phyloP scores from a whole-genome alignment of 2,113 vertebrate genomes.

The Chaetura pelagica region DNA sequence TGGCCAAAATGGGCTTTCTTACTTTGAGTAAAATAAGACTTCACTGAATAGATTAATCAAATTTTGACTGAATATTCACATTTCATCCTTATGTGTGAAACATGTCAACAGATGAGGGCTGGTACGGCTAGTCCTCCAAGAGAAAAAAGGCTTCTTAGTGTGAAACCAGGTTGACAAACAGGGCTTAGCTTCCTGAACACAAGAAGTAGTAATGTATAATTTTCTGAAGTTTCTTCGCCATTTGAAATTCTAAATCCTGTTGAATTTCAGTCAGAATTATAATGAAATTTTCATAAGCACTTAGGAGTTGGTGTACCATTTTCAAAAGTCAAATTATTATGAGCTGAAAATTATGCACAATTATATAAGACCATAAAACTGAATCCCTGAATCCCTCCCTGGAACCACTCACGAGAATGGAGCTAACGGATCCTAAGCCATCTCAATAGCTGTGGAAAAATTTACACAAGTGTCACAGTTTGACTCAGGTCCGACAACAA shows the following conservation, averaged over 20 bases:
- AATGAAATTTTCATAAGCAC: neutral
- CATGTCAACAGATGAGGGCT: neutral
- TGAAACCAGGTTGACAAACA: neutral
- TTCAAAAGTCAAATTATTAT: neutral
- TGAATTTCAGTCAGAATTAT: slow-evolving; percentile 6
- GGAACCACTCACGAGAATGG: neutral
- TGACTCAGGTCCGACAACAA: too few species aligned
- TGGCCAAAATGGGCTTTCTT: neutral
- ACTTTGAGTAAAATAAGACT: neutral
- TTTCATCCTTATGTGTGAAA: neutral
- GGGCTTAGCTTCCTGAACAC: neutral
- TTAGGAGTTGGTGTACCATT: neutral
- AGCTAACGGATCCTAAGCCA: neutral
- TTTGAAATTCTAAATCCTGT: slow-evolving; percentile 9
- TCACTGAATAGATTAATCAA: neutral
- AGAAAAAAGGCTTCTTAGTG: neutral
- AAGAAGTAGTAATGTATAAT: neutral
- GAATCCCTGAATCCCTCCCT: too few species aligned
- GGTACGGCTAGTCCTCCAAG: neutral
- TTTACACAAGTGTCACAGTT: neutral
- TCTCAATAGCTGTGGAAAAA: neutral
- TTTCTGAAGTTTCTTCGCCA: neutral
- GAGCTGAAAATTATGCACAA: neutral
- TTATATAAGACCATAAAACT: neutral
- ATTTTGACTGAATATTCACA: neutral